These are phyloP conservation scores for Clepsis dumicolana DNA, from an alignment of 2,888 invertebrate genomes.

Conservation along the genomic window DNA sequence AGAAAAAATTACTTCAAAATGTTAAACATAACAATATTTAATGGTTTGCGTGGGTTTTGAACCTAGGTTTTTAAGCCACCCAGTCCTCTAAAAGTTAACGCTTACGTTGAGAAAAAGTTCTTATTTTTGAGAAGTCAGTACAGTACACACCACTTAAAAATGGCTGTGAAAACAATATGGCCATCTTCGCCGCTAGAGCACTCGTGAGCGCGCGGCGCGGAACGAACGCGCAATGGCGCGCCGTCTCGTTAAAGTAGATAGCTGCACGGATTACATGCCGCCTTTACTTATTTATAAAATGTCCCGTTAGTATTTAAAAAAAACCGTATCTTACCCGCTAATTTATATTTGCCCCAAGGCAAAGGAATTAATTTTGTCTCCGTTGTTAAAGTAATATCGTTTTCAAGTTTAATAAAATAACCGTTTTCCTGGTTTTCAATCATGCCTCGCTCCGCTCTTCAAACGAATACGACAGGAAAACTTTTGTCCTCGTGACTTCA, in stretches of 20 bases:
- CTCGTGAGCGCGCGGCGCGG: conserved; percentile 47
- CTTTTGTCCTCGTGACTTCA: conserved; percentile 28
- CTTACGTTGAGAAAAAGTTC: not conserved
- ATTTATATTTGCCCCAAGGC: not conserved
- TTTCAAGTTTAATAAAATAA: conserved; percentile 25
- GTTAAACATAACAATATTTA: not conserved
- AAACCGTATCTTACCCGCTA: not conserved
- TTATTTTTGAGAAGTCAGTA: not conserved
- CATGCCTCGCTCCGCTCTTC: not conserved
- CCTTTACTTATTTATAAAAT: conserved; percentile 45
- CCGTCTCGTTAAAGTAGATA: conserved; percentile 56
- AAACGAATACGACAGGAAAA: conserved; percentile 4
- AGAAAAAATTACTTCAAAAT: not conserved
- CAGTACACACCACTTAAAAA: conserved; percentile 25
- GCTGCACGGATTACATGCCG: conserved; percentile 54
- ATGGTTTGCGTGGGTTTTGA: not conserved
- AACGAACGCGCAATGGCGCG: conserved; percentile 39
- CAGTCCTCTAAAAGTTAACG: not conserved
- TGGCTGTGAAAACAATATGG: conserved; percentile 43
- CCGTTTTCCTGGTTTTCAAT: conserved; percentile 1
- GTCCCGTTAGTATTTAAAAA: conserved; percentile 19
- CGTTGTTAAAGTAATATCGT: conserved; percentile 33
- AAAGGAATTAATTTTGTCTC: conserved; percentile 21
- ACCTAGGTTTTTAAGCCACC: not conserved
- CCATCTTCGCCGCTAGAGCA: conserved; percentile 28